Evolutionary conservation across 2,888 invertebrate species (phyloP).

Genomic region (Drosophila conformis): DNA sequence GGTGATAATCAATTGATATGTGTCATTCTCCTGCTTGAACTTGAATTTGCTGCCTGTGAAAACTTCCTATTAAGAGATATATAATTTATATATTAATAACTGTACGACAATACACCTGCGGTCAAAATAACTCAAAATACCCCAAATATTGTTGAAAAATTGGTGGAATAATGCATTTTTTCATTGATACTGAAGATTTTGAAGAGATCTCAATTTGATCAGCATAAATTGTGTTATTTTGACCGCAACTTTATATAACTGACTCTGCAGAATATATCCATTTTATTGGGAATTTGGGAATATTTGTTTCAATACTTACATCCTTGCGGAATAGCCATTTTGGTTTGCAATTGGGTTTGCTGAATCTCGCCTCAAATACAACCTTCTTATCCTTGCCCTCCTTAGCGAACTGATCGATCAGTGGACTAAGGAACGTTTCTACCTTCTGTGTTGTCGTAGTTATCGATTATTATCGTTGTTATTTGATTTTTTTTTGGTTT

Average conservation of each 20-base stretch:
- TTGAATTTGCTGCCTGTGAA: conserved; percentile 98
- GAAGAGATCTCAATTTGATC: too few species aligned
- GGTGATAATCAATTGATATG: conserved; percentile 95
- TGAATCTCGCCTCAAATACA: conserved; percentile 96
- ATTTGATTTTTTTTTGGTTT: conserved; percentile 10
- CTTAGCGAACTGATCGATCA: conserved; percentile 96
- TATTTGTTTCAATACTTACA: conserved; percentile 87
- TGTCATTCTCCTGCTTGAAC: conserved; percentile 96
- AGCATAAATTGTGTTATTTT: not conserved
- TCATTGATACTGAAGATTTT: not conserved
- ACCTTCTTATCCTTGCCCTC: conserved; percentile 99
- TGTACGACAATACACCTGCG: not conserved
- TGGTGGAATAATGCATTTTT: not conserved
- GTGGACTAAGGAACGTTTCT: conserved; percentile 96
- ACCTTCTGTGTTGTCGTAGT: conserved; percentile 89
- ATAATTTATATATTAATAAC: not conserved
- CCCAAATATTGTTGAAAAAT: not conserved
- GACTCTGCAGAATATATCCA: not conserved
- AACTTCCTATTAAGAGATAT: conserved; percentile 89
- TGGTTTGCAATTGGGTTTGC: conserved; percentile 97
- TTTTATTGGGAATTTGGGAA: not conserved
- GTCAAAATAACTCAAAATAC: not conserved
- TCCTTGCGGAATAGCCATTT: conserved; percentile 97
- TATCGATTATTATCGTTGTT: conserved; percentile 21
- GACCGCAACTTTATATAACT: not conserved